Conservation (phyloP, 2,113 vertebrate genomes). For the Thomomys bottae region DNA sequence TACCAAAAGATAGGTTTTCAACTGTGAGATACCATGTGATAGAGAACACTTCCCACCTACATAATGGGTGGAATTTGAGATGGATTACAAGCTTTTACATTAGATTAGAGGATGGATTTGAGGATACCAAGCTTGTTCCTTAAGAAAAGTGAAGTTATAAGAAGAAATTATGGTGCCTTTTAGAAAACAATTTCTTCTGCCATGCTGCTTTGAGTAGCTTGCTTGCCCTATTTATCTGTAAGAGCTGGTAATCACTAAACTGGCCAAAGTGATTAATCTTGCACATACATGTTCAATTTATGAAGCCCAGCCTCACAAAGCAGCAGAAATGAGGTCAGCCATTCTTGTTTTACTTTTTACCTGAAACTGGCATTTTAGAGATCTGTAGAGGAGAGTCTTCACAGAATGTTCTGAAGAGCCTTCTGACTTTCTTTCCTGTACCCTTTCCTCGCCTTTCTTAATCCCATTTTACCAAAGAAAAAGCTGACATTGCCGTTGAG, state of each 20-base stretch:
- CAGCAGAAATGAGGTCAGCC: not conserved
- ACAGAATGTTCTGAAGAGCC: conserved; percentile 4
- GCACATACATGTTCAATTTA: not conserved
- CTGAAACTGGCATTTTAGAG: not conserved
- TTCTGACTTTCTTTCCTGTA: conserved; percentile 69
- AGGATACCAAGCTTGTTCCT: not conserved
- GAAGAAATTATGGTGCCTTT: conserved; percentile 2
- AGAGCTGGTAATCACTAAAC: not conserved
- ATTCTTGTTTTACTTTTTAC: not conserved
- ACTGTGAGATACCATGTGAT: not conserved
- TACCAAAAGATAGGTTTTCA: not conserved
- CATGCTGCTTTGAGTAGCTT: not conserved
- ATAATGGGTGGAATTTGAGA: not conserved
- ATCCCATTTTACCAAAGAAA: conserved; percentile 81
- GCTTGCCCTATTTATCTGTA: not conserved
- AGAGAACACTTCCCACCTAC: not conserved
- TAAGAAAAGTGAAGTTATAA: conserved; percentile 4
- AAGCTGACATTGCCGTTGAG: conserved; percentile 90
- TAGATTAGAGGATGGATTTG: not conserved
- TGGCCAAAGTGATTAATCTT: not conserved
- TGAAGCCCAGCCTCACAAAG: not conserved
- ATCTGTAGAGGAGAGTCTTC: not conserved
- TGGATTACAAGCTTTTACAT: not conserved
- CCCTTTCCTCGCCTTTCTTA: conserved; percentile 67
- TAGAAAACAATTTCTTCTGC: conserved; percentile 28